These are phyloP conservation scores for Cliona cf. orientalis DNA, from an alignment of 37 sponge, comb jelly and placozoan species.

Conservation along the genomic window DNA sequence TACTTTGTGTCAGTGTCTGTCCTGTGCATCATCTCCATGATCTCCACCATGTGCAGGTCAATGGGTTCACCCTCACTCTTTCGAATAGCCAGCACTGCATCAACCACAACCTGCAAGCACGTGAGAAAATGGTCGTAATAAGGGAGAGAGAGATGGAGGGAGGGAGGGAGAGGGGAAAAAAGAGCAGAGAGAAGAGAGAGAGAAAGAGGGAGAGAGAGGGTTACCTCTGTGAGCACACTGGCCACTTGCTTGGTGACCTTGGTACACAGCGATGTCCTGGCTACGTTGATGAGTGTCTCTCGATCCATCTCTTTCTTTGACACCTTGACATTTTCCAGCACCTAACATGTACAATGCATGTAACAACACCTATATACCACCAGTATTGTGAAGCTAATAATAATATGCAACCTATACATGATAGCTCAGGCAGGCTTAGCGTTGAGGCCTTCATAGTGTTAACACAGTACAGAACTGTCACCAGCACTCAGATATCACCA, in stretches of 20 bases:
- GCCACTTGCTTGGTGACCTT: slow-evolving; percentile 87
- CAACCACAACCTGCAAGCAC: slow-evolving; percentile 82
- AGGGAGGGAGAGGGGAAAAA: slow-evolving; percentile 9
- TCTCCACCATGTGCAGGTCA: slow-evolving; percentile 99
- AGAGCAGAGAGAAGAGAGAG: neutral
- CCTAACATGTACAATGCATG: slow-evolving; percentile 30
- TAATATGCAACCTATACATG: no score
- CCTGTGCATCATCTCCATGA: slow-evolving; percentile 98
- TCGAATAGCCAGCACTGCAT: slow-evolving; percentile 92
- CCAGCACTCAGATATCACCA: neutral
- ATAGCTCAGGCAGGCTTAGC: no score
- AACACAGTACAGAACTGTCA: neutral
- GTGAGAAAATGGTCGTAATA: neutral
- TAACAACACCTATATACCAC: neutral
- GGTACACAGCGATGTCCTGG: slow-evolving; percentile 95
- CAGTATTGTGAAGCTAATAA: neutral
- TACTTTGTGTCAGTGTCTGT: slow-evolving; percentile 94
- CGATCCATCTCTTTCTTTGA: slow-evolving; percentile 75
- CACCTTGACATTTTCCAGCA: slow-evolving; percentile 82
- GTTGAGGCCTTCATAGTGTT: no score
- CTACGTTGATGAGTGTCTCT: slow-evolving; percentile 91
- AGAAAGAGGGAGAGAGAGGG: neutral
- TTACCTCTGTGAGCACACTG: slow-evolving; percentile 92
- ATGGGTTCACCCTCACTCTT: slow-evolving; percentile 76
- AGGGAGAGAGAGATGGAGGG: slow-evolving; percentile 3